phyloP scores from a whole-genome alignment of 2,113 vertebrate species.

The Perca schrenkii region DNA sequence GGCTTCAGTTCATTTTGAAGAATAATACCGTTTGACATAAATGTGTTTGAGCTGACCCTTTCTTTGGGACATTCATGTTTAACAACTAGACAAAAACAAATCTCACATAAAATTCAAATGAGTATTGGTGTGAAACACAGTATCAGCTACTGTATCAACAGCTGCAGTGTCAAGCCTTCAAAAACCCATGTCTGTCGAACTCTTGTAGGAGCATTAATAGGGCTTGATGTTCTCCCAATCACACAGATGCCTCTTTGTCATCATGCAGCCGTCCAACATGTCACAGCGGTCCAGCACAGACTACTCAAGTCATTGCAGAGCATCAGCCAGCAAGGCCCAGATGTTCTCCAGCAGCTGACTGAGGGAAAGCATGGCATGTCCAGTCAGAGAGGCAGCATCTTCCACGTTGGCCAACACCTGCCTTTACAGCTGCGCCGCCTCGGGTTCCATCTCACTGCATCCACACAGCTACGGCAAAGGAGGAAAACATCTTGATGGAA shows the following conservation, averaged over 20 bases:
- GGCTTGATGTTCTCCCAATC: slow-evolving; percentile 37
- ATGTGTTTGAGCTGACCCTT: neutral
- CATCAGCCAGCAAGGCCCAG: slow-evolving; percentile 60
- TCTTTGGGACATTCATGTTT: neutral
- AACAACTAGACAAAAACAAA: neutral
- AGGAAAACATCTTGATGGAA: slow-evolving; percentile 54
- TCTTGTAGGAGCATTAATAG: slow-evolving; percentile 31
- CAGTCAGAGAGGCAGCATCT: slow-evolving; percentile 71
- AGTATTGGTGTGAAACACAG: neutral
- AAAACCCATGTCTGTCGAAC: slow-evolving; percentile 20
- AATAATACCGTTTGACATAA: neutral
- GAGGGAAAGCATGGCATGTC: slow-evolving; percentile 62
- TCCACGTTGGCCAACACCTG: slow-evolving; percentile 77
- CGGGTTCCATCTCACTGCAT: slow-evolving; percentile 70
- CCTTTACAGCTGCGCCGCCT: slow-evolving; percentile 73
- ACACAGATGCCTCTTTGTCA: slow-evolving; percentile 76
- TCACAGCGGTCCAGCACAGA: slow-evolving; percentile 45
- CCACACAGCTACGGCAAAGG: slow-evolving; percentile 13
- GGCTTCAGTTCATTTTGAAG: neutral
- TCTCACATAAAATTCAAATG: neutral
- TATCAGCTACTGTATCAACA: slow-evolving; percentile 12
- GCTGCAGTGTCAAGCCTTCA: slow-evolving; percentile 32
- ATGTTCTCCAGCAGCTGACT: slow-evolving; percentile 78
- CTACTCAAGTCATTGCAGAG: slow-evolving; percentile 54
- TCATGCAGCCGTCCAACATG: slow-evolving; percentile 53